A percentile compares a stretch with the other conserved stretches of the same genome.
These are phyloP conservation scores for Lucinisca nassula DNA, from an alignment of 2,888 invertebrate species.

Conservation along the genomic window DNA sequence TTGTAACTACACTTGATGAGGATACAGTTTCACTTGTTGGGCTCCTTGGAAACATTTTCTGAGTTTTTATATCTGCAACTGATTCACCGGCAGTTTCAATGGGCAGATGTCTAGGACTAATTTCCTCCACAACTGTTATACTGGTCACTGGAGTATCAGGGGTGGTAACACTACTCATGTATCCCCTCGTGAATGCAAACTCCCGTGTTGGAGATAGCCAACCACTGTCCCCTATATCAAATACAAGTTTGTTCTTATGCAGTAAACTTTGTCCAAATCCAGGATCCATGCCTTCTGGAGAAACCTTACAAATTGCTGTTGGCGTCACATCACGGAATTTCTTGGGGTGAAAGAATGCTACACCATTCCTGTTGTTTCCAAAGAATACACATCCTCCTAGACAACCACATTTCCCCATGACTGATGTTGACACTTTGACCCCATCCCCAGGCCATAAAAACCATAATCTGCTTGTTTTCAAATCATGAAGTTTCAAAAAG, in stretches of 20 bases:
- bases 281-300: constrained; percentile 90
- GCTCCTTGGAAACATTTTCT: constrained; percentile 4
- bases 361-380: constrained; percentile 96
- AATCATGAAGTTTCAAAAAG: constrained; percentile 91
- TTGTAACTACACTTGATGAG: constrained; percentile 64
- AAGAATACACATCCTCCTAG: constrained; percentile 98
- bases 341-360: constrained; percentile 94
- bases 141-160: constrained; percentile 76
- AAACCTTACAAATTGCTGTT: constrained; percentile 82
- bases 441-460: constrained; percentile 95
- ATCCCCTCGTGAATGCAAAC: constrained; percentile 83
- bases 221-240: constrained; percentile 95
- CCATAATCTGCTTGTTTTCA: constrained; percentile 95
- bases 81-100: background rate
- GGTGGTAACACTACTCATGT: constrained; percentile 83
- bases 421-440: constrained; percentile 52
- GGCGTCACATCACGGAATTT: constrained; percentile 71
- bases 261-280: constrained; percentile 98
- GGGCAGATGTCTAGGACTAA: constrained; percentile 12
- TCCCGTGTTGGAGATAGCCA: constrained; percentile 73
- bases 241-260: constrained; percentile 95
- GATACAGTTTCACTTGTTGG: constrained; percentile 65
- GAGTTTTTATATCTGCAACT: constrained; percentile 2
- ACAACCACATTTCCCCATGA: constrained; percentile 94
- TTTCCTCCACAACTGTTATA: constrained; percentile 71